Evolutionary conservation across 2,797 vertebrate genomes (phyloP).

Genomic region (Dendrocincla fuliginosa): DNA sequence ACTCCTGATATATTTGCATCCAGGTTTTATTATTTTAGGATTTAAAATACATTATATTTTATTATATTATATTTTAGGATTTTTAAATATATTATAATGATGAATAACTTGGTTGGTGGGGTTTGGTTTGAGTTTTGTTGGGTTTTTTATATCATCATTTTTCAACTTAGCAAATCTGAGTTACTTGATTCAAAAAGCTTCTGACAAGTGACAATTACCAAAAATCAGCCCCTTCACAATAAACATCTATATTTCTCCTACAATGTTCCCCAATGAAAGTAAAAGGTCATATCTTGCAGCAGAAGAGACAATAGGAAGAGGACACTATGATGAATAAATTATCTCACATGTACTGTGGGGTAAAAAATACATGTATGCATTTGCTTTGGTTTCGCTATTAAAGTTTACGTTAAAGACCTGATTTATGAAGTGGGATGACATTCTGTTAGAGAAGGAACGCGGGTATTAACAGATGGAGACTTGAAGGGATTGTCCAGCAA

Average conservation of each 20-base stretch:
- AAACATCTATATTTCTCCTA: fast-evolving
- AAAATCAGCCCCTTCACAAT: not conserved
- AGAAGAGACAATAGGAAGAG: not conserved
- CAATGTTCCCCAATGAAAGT: not conserved
- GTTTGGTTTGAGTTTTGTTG: not conserved
- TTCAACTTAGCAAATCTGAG: not conserved
- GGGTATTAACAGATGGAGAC: too few species aligned
- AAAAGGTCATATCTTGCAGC: not conserved
- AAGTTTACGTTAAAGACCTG: not conserved
- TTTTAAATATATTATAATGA: not conserved
- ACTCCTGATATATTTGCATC: not conserved
- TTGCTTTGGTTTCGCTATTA: not conserved
- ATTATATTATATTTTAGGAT: not conserved
- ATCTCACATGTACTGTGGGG: fast-evolving
- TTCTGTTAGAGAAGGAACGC: not conserved
- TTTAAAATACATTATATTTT: not conserved
- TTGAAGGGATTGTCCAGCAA: too few species aligned
- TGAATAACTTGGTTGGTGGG: not conserved
- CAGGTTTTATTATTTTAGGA: not conserved
- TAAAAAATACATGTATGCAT: not conserved
- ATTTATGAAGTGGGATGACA: not conserved
- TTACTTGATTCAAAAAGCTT: not conserved
- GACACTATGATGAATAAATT: not conserved
- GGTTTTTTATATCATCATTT: not conserved
- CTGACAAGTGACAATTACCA: not conserved